Evolutionary conservation across 2,797 vertebrate genomes (phyloP), one percentile per base, ranked within the genome.

Genomic region (Ataeniobius toweri): DNA sequence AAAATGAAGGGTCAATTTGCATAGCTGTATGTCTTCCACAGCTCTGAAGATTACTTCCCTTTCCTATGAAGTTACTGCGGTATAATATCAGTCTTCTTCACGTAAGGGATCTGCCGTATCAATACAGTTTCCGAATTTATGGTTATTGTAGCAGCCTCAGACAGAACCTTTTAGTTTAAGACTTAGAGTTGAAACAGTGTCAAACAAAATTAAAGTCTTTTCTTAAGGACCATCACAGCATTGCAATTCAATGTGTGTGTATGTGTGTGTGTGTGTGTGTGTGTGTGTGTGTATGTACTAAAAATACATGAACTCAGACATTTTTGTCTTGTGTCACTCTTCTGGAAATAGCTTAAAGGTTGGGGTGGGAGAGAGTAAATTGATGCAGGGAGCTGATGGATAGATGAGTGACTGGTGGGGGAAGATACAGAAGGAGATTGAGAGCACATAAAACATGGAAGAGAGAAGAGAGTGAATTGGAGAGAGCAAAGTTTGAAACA

Each of bases 271-370:
- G 58, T 63, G 63, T 46, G 79, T 73, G 61, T 56, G 48, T 69
- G 39, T 36, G 24, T 75, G 46, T 70, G 76, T 80, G 59, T 76
- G 67, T 24, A 48, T 0, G 24, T 3, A 48, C 88, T 89, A 90
- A 90, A 91, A 90, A 90, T 89, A 90, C 74, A 84, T 85, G 75
- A 87, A 86, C 82, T 88, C 83, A 82, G 78, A 78, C 80, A 86
- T 86, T 88, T 91, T 89, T 89, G 89, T 90, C 84, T 92, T 77
- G 83, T 90, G 88, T 86, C 89, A 88, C 68, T 90, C 85, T 90
- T 69, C 83, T 91, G 88, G 83, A 90, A 92, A 91, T 82, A 83
- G 85, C 91, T 86, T 16, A 26, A 71, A 84, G 85, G 86, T n/a
- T 76, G 58, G 14, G 28, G 63, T 1, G 3, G n/a, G 65, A 24